Conservation (phyloP, 1,140 invertebrate genomes). For the Calosoma granatense region DNA sequence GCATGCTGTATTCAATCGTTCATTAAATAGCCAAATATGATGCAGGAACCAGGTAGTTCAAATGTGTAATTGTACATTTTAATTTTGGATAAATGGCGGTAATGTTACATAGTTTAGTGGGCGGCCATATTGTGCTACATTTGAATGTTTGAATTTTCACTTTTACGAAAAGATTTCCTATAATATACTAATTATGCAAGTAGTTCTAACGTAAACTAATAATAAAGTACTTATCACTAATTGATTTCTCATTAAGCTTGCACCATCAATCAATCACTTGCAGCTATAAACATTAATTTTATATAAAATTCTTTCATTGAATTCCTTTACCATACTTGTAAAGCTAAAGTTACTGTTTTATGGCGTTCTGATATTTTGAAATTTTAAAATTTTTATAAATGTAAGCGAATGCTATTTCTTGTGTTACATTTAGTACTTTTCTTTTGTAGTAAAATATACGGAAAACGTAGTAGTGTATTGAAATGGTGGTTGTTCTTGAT, state of each 20-base stretch:
- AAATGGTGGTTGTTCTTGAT: neutral
- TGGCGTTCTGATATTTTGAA: slow-evolving; percentile 1
- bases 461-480: neutral
- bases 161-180: neutral
- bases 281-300: neutral
- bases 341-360: neutral
- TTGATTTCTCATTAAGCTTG: neutral
- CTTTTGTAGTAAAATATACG: neutral
- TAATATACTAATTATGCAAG: neutral
- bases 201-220: neutral
- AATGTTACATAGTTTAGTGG: neutral
- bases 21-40: neutral
- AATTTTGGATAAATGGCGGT: slow-evolving; percentile 1
- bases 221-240: neutral
- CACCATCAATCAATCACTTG: neutral
- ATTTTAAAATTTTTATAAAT: slow-evolving; percentile 4
- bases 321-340: neutral
- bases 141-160: neutral
- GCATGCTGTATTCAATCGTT: neutral
- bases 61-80: neutral
- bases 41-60: neutral
- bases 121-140: neutral
- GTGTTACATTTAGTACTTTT: neutral
- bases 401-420: neutral
- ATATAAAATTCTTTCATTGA: too few relatives aligned